Evolutionary conservation across 2,888 invertebrate species (phyloP).

Genomic region (Buathra laborator): DNA sequence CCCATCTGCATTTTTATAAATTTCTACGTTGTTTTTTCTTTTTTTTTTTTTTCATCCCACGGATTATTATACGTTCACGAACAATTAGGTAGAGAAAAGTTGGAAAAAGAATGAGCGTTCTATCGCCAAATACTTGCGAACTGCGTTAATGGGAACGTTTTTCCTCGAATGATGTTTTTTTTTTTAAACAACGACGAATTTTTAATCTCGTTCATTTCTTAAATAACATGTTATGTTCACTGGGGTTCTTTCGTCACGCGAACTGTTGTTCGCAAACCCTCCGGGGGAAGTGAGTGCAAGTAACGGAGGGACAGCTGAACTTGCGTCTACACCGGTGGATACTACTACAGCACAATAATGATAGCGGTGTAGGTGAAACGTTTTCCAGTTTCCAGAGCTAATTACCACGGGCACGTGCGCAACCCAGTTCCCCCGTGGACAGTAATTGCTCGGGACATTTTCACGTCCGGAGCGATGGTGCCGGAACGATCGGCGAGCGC

Average conservation of each 20-base stretch:
- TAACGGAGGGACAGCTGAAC: constrained; percentile 17
- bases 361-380: constrained; percentile 51
- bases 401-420: constrained; percentile 72
- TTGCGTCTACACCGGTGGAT: constrained; percentile 1
- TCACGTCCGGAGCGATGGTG: constrained; percentile 48
- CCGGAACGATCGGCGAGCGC: constrained; percentile 11
- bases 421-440: constrained; percentile 59
- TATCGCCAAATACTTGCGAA: no score
- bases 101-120: no score
- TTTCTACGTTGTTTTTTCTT: no score
- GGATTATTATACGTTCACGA: no score
- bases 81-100: no score
- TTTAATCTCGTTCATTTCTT: neutral
- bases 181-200: neutral
- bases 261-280: constrained; percentile 68
- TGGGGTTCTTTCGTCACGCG: constrained; percentile 27
- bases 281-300: neutral
- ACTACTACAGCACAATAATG: constrained; percentile 28
- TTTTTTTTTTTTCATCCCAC: no score
- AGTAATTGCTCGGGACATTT: constrained; percentile 66
- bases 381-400: constrained; percentile 69
- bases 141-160: neutral
- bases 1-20: no score
- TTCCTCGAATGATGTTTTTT: neutral
- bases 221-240: constrained; percentile 20